Percentiles rank a stretch among this genome's conserved stretches.
Conservation (phyloP, 2,888 invertebrate species). For the Graphium colonna region DNA sequence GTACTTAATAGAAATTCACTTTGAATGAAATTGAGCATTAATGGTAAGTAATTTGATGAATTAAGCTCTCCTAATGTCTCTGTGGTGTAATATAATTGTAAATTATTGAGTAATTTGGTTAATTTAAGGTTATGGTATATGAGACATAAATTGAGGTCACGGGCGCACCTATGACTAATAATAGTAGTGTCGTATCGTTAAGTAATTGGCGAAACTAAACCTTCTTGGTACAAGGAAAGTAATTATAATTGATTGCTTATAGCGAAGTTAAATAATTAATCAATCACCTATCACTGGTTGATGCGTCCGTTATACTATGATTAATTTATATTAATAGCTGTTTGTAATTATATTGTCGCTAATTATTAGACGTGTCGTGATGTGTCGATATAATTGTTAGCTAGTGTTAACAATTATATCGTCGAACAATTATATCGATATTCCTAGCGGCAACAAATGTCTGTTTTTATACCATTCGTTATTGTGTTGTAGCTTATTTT, state of each 20-base stretch:
- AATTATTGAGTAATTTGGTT: neutral
- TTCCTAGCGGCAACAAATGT: no score
- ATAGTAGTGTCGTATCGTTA: neutral
- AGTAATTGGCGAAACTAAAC: neutral
- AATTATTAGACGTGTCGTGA: no score
- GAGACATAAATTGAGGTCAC: neutral
- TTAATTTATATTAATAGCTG: conserved; percentile 7
- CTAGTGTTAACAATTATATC: no score
- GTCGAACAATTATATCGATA: no score
- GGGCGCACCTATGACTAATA: neutral
- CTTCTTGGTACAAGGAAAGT: conserved; percentile 1
- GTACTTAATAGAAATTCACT: no score
- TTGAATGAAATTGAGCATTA: no score
- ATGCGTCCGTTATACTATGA: conserved; percentile 10
- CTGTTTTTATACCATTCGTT: no score
- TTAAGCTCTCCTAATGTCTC: neutral
- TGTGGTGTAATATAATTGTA: neutral
- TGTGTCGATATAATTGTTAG: no score
- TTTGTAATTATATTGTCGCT: conserved; percentile 4
- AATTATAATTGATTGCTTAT: conserved; percentile 14
- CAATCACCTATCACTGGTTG: conserved; percentile 7
- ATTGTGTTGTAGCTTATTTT: no score
- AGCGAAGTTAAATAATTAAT: conserved; percentile 4
- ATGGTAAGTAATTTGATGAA: neutral
- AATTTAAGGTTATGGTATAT: neutral